A percentile compares a stretch with the other conserved stretches of the same genome.
phyloP scores from a whole-genome alignment of 2,113 vertebrate genomes.

The Ptyas mucosa region DNA sequence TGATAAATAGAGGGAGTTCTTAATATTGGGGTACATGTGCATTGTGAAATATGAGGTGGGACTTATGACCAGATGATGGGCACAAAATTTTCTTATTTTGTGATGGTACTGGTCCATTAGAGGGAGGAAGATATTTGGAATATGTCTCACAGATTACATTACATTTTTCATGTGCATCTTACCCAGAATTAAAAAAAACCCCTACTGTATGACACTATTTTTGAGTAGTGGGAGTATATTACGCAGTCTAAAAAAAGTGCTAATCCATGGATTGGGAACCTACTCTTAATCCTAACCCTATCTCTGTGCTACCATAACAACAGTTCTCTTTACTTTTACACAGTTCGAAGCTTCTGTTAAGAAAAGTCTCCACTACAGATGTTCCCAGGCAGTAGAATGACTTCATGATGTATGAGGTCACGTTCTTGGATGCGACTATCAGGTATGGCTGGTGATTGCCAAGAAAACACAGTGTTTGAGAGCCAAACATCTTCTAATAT shows the following conservation, averaged over 20 bases:
- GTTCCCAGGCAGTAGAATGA: not conserved
- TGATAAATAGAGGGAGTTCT: not conserved
- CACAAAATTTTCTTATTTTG: not conserved
- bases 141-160: not conserved
- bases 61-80: not conserved
- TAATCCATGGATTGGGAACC: not conserved
- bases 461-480: not conserved
- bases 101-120: not conserved
- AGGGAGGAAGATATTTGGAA: not conserved
- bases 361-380: slow-evolving; percentile 26
- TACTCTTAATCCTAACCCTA: not conserved
- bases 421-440: not conserved
- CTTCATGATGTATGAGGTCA: not conserved
- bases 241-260: not conserved
- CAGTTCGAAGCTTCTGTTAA: not conserved
- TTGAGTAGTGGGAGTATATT: not conserved
- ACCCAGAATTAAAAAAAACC: not conserved
- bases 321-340: not conserved
- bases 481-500: not conserved
- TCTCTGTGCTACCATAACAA: not conserved
- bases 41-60: not conserved
- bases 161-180: not conserved
- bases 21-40: not conserved
- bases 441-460: not conserved
- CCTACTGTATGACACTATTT: not conserved